Conservation (phyloP, 2,888 invertebrate genomes). For the Cryptus viduatorius region DNA sequence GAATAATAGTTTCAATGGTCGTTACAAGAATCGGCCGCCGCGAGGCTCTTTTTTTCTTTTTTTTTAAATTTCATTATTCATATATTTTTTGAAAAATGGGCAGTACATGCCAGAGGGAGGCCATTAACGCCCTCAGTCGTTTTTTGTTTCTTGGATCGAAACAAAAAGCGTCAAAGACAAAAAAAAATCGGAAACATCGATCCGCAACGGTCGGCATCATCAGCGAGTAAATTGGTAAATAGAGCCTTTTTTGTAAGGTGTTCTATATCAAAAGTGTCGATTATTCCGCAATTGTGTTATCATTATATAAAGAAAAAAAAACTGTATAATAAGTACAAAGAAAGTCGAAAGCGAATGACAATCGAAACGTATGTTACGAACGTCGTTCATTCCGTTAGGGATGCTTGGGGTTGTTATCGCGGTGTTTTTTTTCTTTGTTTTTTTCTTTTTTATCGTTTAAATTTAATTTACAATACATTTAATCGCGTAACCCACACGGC, state of each 20-base stretch:
- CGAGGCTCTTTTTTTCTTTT: slow-evolving; percentile 3
- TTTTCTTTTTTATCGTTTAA: background rate
- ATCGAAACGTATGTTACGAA: background rate
- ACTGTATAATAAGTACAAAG: background rate
- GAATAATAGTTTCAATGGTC: slow-evolving; percentile 20
- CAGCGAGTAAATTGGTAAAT: slow-evolving; percentile 36
- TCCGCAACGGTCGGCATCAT: slow-evolving; percentile 3
- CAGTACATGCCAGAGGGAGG: slow-evolving; percentile 48
- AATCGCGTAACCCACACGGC: background rate
- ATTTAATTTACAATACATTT: background rate
- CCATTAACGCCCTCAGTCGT: slow-evolving; percentile 51
- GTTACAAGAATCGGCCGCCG: slow-evolving; percentile 25
- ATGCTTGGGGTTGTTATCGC: background rate
- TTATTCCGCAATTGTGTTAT: slow-evolving; percentile 8
- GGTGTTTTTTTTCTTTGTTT: background rate
- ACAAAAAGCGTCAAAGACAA: background rate
- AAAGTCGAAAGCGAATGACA: background rate
- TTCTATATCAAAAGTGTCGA: slow-evolving; percentile 53
- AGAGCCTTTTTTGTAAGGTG: slow-evolving; percentile 48
- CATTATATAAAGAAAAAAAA: background rate
- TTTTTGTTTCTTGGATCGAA: slow-evolving; percentile 9
- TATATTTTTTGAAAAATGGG: slow-evolving; percentile 26
- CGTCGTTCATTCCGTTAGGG: background rate
- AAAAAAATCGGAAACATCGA: background rate
- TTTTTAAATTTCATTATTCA: slow-evolving; percentile 5